Evolutionary conservation across 2,888 invertebrate species (phyloP), one percentile per base, ranked within the genome.

Genomic region (Scaptomyza caliginosa): DNA sequence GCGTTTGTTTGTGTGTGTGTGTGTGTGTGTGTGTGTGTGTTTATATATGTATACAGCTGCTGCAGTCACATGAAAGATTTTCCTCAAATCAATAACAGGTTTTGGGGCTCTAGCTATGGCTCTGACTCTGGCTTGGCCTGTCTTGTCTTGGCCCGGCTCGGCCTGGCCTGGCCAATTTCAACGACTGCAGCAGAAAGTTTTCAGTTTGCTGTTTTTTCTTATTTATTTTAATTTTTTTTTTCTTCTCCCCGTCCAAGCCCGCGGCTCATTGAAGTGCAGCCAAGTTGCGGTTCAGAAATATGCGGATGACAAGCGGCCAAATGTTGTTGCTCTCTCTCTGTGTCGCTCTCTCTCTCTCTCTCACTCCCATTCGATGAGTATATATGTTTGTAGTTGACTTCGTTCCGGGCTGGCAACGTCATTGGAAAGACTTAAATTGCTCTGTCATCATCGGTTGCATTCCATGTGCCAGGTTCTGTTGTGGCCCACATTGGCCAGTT

Each of bases 41-140:
- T 26, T 54, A n/a, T 7, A 16, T 49, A 10, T 34, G 8, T 52
- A n/a, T 43, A 30, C 13, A 55, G 48, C 50, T 55, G 54, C 51
- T 55, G 54, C 51, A 58, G 66, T 63, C 57, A 52, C 52, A 45
- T 60, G 64, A n/a, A n/a, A 66, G 76, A 62, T 74, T 81, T 81
- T 80, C 86, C 80, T 77, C 60, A 77, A 83, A 86, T 60, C 81
- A 63, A 74, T 72, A 86, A 81, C 81, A 64, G 86, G 81, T 81
- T 81, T 81, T 83, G 38, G 58, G 80, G 68, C 77, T 64, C 64
- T n/a, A 30, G 11, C 72, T 48, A 13, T 10, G 51, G 38, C 17
- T 21, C 34, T 30, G 46, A 38, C 48, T 39, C 19, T 51, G 54
- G 42, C 43, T 43, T 43, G 43, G 43, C 28, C 43, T 17, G 43